Evolutionary conservation across 2,888 invertebrate genomes (phyloP).

Genomic region (Syrista parreyssii): DNA sequence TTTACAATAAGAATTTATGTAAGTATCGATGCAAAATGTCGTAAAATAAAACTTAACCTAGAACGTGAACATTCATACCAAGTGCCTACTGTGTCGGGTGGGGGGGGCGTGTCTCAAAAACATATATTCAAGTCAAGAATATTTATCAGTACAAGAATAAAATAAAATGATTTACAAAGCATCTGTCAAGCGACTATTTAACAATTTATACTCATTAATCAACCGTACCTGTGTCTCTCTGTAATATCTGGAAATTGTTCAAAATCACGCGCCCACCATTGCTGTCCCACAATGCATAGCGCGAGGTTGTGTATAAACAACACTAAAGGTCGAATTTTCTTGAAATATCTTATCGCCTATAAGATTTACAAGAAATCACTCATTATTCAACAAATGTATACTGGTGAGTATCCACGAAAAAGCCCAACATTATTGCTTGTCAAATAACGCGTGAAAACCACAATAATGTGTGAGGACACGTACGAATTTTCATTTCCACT

Average conservation of each 20-base stretch:
- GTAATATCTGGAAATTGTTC: conserved; percentile 63
- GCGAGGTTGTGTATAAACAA: conserved; percentile 58
- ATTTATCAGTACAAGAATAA: not conserved
- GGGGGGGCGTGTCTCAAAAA: conserved; percentile 49
- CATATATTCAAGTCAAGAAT: conserved; percentile 4
- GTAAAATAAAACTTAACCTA: conserved; percentile 53
- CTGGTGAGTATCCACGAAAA: not conserved
- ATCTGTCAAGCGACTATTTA: not conserved
- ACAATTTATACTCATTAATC: not conserved
- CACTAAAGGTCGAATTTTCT: conserved; percentile 40
- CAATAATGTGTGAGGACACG: not conserved
- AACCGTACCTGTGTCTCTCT: conserved; percentile 35
- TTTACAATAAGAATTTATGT: not conserved
- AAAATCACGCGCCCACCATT: conserved; percentile 70
- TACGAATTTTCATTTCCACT: not conserved
- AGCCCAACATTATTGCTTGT: not conserved
- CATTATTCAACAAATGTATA: not conserved
- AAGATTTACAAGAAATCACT: not conserved
- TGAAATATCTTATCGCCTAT: not conserved
- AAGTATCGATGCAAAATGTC: conserved; percentile 5
- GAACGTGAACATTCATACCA: conserved; percentile 52
- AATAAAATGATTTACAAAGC: not conserved
- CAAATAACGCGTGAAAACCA: not conserved
- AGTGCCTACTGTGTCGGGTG: conserved; percentile 47
- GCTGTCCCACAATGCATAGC: conserved; percentile 62